Conservation (phyloP, 1,140 invertebrate genomes). For the Dolichoris vasculosae region DNA sequence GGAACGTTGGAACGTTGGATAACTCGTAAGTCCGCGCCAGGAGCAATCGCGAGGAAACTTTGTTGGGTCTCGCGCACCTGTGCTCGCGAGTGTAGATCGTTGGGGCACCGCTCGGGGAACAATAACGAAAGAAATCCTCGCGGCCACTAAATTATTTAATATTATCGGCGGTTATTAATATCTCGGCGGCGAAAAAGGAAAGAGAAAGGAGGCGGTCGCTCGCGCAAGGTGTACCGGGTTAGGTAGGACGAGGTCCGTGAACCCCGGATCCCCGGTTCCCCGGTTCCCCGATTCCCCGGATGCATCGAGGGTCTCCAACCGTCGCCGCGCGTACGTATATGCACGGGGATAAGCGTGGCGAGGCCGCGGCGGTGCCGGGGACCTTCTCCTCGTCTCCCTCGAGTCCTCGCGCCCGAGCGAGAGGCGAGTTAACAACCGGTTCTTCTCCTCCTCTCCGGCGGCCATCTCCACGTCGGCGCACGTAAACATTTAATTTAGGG, state of each 20-base stretch:
- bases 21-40: not conserved
- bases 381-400: not conserved
- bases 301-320: slow-evolving; percentile 43
- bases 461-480: slow-evolving; percentile 41
- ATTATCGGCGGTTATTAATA: slow-evolving; percentile 49
- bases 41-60: not conserved
- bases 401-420: not conserved
- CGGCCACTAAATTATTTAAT: slow-evolving; percentile 38
- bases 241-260: slow-evolving; percentile 44
- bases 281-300: not conserved
- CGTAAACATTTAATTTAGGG: slow-evolving; percentile 51
- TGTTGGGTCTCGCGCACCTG: not conserved
- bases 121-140: slow-evolving; percentile 2
- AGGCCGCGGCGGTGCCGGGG: not conserved
- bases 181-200: slow-evolving; percentile 19
- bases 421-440: slow-evolving; percentile 48
- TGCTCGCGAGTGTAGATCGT: not conserved
- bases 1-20: too few relatives aligned
- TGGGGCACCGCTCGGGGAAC: not conserved
- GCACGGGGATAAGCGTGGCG: not conserved
- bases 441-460: slow-evolving; percentile 20
- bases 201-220: not conserved
- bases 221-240: slow-evolving; percentile 37
- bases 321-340: too few relatives aligned
- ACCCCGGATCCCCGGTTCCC: slow-evolving; percentile 24